These are phyloP conservation scores for Phoxinus phoxinus DNA, from an alignment of 2,113 vertebrate species.

Conservation along the genomic window DNA sequence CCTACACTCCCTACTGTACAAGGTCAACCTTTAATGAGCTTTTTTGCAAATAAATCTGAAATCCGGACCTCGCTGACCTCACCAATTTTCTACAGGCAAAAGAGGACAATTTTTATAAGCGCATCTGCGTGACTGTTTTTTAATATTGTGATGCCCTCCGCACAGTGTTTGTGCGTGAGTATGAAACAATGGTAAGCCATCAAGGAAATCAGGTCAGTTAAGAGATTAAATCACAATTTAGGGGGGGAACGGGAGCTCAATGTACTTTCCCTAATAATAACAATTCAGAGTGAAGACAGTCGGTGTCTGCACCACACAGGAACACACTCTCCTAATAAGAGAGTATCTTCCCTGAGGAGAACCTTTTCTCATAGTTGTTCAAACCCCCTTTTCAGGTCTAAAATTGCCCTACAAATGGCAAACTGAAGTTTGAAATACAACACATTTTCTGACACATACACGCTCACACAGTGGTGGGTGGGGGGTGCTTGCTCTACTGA, in stretches of 20 bases:
- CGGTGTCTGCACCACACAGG: neutral
- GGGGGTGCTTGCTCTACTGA: conserved; percentile 20
- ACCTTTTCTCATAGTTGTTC: conserved; percentile 18
- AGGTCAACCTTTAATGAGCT: conserved; percentile 38
- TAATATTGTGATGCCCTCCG: conserved; percentile 16
- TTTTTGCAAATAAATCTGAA: conserved; percentile 38
- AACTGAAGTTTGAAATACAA: neutral
- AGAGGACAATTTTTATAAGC: neutral
- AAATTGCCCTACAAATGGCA: neutral
- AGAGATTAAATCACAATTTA: conserved; percentile 35
- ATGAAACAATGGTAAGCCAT: conserved; percentile 9
- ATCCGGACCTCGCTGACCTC: conserved; percentile 25
- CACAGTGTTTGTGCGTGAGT: neutral
- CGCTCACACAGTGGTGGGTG: neutral
- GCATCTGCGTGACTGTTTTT: neutral
- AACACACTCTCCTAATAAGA: neutral
- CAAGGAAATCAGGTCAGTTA: conserved; percentile 36
- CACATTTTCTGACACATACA: neutral
- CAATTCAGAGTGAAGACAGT: conserved; percentile 19
- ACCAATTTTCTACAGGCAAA: conserved; percentile 33
- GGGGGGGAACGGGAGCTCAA: neutral
- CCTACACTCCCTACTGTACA: conserved; percentile 13
- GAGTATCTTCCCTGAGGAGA: conserved; percentile 13
- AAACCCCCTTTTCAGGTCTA: neutral
- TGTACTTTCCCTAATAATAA: conserved; percentile 33